Percentiles rank a stretch among this genome's conserved stretches.
These are phyloP conservation scores for Cladopsammia gracilis DNA, from an alignment of 64 coral and sea anemone species.

Conservation along the genomic window DNA sequence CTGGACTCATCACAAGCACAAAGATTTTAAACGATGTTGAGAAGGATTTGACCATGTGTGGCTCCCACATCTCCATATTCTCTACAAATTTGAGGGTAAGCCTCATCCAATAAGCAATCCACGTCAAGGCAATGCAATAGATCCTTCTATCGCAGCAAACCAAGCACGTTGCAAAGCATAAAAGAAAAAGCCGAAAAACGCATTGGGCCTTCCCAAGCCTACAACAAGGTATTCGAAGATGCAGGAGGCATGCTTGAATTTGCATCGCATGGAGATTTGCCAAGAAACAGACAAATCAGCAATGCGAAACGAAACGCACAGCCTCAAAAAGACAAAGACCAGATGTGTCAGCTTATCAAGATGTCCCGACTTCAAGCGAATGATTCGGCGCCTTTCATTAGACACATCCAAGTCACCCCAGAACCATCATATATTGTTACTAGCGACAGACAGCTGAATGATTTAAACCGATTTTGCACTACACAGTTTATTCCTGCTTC, in stretches of 20 bases:
- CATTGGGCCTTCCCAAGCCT: neutral
- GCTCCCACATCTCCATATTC: neutral
- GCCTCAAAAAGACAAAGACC: neutral
- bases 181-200: neutral
- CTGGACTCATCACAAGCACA: neutral
- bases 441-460: no score
- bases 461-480: no score
- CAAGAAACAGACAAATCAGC: neutral
- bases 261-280: constrained; percentile 1
- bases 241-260: constrained; percentile 21
- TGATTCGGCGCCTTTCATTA: no score
- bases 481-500: no score
- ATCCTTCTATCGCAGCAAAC: neutral
- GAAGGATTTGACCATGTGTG: neutral
- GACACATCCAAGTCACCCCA: no score
- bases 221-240: constrained; percentile 9
- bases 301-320: neutral
- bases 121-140: neutral
- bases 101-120: neutral
- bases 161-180: constrained; percentile 23
- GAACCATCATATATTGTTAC: no score
- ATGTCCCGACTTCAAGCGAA: no score
- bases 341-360: no score
- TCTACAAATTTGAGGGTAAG: neutral
- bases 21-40: neutral